Base-by-base conservation (phyloP, 2,113 vertebrate genomes). In the Pycnonotus jocosus region DNA sequence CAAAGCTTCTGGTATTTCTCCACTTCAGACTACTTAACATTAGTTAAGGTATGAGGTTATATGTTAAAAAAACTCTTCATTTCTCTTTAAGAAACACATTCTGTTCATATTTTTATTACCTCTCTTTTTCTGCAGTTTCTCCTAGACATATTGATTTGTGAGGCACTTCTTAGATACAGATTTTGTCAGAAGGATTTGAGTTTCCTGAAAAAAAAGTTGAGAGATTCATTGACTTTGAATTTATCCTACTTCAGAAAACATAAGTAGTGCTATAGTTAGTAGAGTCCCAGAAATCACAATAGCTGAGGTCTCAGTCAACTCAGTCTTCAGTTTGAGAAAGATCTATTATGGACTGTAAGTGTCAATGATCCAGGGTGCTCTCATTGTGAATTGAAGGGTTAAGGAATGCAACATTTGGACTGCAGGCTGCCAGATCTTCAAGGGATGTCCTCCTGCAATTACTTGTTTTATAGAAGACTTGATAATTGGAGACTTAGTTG, bases 331-430 rank as follows among this genome's bases (percentile, higher is more conserved):
- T 76, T 70, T 81, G 90, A 94, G 90, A 94, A 92, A 83, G 53
- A 66, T 56, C 92, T 96, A 93, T 96, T 97, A 81, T 76, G 71
- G 3, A 2, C 51, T 86, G 20, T 44, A 77, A 92, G 77, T 86
- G 57, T 51, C 90, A 95, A 47, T 44, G 81, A 82, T 65, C 70
- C 28, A 92, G 45, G 70, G 40, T 73, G 71, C 53, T 95, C 40
- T 89, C 77, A 24, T 65, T 61, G 80, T 88, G 82, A 96, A 92
- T 70, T 56, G 93, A 94, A 97, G 93, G 92, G 94, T 97, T 96
- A 95, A 95, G 94, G 91, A 96, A 97, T 86, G 88, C 92, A 89
- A 65, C 68, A 53, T 87, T 95, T 91, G 77, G 86, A 83, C 91
- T 72, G 24, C 35, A 89, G 73, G 40, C 83, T 91, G 78, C n/a